These are phyloP conservation scores for Sceliomorpha sp. DNA, from an alignment of 2,888 invertebrate species.

Conservation along the genomic window DNA sequence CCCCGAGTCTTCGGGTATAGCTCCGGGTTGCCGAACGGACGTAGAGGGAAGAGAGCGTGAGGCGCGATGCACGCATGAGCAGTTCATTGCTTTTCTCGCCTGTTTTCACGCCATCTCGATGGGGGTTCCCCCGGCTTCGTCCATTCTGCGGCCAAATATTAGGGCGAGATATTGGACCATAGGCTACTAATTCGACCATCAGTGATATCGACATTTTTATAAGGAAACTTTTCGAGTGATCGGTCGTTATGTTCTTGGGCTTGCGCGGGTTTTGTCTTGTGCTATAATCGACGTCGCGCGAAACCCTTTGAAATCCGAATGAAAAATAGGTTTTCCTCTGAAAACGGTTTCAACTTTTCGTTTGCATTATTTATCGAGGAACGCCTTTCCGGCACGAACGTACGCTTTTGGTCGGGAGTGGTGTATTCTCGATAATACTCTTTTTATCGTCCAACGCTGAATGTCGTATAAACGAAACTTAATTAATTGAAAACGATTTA, in stretches of 20 bases:
- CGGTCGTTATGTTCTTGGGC: too few species aligned
- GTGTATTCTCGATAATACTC: too few species aligned
- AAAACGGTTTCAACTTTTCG: too few species aligned
- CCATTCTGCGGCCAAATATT: constrained; percentile 64
- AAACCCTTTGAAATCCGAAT: neutral
- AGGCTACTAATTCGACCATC: constrained; percentile 72
- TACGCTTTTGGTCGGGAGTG: too few species aligned
- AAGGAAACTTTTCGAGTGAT: neutral
- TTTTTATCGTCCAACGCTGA: too few species aligned
- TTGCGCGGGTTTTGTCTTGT: too few species aligned
- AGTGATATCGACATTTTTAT: constrained; percentile 24
- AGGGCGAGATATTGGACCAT: constrained; percentile 73
- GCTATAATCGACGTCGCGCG: constrained; percentile 16
- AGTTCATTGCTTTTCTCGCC: constrained; percentile 21
- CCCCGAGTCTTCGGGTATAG: constrained; percentile 28
- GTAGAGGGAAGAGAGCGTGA: constrained; percentile 4
- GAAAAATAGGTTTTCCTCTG: too few species aligned
- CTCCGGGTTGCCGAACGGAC: constrained; percentile 3
- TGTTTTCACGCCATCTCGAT: constrained; percentile 73
- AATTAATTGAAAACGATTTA: too few species aligned
- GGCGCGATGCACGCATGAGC: constrained; percentile 31
- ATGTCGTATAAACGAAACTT: too few species aligned
- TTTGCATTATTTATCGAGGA: too few species aligned
- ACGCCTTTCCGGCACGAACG: too few species aligned
- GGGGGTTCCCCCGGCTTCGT: constrained; percentile 68